phyloP scores from a whole-genome alignment of 2,888 invertebrate genomes.

The Mactromeris polynyma region DNA sequence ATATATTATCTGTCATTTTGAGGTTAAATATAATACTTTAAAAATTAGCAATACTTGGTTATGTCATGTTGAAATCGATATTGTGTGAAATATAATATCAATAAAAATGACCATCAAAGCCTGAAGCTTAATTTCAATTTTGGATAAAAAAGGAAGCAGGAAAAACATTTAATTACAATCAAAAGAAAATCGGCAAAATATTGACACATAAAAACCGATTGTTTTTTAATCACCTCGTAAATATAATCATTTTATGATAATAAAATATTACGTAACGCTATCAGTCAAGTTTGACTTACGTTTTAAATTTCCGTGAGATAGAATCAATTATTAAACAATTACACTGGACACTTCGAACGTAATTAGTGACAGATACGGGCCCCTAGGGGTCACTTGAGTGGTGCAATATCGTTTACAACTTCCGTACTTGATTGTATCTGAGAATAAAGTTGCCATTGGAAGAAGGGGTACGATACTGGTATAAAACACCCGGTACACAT shows the following conservation, averaged over 20 bases:
- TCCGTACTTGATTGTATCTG: conserved; percentile 38
- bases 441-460: not conserved
- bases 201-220: conserved; percentile 44
- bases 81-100: not conserved
- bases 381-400: conserved; percentile 15
- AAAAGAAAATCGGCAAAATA: conserved; percentile 28
- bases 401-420: conserved; percentile 40
- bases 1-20: conserved; percentile 2
- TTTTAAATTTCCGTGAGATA: conserved; percentile 43
- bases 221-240: conserved; percentile 27
- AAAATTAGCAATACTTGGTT: conserved; percentile 9
- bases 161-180: not conserved
- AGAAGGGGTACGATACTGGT: not conserved
- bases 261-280: conserved; percentile 35
- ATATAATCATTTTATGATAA: conserved; percentile 38
- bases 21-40: not conserved
- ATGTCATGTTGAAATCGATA: conserved; percentile 15
- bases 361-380: conserved; percentile 36
- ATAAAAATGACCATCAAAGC: not conserved
- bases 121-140: not conserved
- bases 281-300: conserved; percentile 18
- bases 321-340: conserved; percentile 41
- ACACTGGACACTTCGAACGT: conserved; percentile 25
- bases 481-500: not conserved
- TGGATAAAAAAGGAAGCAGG: conserved; percentile 13